These are phyloP conservation scores for Caenorhabditis remanei DNA, from an alignment of 1,140 invertebrate genomes.

Conservation along the genomic window DNA sequence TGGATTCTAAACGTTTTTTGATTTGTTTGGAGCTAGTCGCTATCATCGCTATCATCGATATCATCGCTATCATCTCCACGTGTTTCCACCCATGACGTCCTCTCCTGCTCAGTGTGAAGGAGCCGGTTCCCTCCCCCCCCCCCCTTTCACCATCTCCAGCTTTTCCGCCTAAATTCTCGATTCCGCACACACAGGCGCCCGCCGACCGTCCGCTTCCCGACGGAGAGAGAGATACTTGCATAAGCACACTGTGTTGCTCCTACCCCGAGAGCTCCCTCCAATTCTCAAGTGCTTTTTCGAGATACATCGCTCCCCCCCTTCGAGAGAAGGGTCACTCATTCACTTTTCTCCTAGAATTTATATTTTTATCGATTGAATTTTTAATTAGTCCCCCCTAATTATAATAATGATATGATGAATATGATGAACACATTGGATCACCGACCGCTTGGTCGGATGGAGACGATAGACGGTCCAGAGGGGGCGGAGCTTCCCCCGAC, in stretches of 20 bases:
- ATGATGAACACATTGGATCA: constrained; percentile 45
- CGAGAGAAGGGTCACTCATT: constrained; percentile 29
- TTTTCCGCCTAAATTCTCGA: constrained; percentile 1
- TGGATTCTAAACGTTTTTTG: no score
- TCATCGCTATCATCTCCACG: no score
- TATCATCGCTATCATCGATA: no score
- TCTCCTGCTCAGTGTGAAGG: no score
- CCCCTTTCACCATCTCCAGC: neutral
- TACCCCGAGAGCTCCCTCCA: neutral
- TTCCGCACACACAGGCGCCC: constrained; percentile 27
- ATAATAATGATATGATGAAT: constrained; percentile 8
- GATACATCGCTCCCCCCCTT: constrained; percentile 10
- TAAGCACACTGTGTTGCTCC: constrained; percentile 33
- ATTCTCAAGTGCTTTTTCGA: constrained; percentile 49
- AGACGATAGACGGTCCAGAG: constrained; percentile 17
- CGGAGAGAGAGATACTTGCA: constrained; percentile 17
- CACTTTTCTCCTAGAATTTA: no score
- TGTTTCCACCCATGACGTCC: no score
- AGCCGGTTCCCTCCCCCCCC: no score
- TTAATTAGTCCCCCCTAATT: neutral
- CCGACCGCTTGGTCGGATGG: constrained; percentile 31
- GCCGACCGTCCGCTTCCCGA: no score
- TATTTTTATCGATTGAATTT: neutral
- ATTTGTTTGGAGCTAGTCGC: no score
- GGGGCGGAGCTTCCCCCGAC: neutral